Percentiles rank a stretch among this genome's conserved stretches.
Evolutionary conservation across 2,888 invertebrate genomes (phyloP).

Genomic region (Synanthedon vespiformis): DNA sequence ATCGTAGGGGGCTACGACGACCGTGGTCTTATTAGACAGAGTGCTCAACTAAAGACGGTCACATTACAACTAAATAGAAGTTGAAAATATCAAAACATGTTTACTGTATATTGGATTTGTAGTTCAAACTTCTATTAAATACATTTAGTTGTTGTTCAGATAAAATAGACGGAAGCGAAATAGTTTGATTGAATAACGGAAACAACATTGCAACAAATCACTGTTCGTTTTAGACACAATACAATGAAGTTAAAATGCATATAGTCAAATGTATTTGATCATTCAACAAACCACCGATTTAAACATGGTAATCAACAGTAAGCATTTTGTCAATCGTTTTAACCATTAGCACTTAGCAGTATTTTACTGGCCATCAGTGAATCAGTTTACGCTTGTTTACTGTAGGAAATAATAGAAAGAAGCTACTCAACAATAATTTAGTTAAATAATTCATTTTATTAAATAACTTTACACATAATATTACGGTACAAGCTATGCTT

Average conservation of each 20-base stretch:
- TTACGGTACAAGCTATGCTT: too few species aligned
- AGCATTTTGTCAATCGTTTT: background rate
- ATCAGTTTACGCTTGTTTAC: background rate
- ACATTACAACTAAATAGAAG: background rate
- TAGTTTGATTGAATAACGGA: background rate
- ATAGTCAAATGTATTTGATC: background rate
- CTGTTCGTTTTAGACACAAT: background rate
- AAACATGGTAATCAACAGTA: background rate
- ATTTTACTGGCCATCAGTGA: background rate
- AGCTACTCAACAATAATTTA: background rate
- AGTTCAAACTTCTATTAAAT: background rate
- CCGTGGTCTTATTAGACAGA: too few species aligned
- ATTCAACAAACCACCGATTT: background rate
- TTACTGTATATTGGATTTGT: background rate
- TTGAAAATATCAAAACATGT: background rate
- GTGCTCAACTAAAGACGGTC: too few species aligned
- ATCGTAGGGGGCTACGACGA: too few species aligned
- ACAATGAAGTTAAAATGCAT: background rate
- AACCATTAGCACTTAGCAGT: background rate
- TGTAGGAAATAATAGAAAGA: background rate
- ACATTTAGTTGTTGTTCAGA: background rate
- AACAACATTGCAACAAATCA: background rate
- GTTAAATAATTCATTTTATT: too few species aligned
- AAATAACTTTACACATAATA: too few species aligned
- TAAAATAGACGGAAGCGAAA: background rate